Evolutionary conservation across 1,140 invertebrate species (phyloP).

Genomic region (Dreissena rostriformis): DNA sequence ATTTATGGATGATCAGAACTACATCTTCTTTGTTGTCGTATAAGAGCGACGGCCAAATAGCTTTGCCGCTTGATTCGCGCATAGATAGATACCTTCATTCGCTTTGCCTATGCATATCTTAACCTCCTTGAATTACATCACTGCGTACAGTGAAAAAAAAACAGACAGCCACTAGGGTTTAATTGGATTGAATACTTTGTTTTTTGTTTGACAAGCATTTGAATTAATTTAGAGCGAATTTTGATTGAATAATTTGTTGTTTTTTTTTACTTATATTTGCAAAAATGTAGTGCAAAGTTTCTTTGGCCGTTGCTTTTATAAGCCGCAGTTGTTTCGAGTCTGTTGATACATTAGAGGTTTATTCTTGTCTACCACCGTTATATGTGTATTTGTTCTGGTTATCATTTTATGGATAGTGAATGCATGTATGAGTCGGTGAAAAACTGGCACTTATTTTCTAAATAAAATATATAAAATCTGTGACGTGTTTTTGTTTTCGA

Average conservation of each 20-base stretch:
- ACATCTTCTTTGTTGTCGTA: no score
- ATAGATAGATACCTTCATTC: no score
- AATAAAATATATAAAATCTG: constrained; percentile 45
- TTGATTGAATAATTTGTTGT: background rate
- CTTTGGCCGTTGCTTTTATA: constrained; percentile 9
- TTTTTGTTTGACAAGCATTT: constrained; percentile 1
- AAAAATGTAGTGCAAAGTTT: background rate
- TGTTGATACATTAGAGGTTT: constrained; percentile 26
- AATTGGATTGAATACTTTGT: background rate
- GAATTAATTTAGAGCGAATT: no score
- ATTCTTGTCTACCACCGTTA: constrained; percentile 20
- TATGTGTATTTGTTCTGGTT: background rate
- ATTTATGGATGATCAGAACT: no score
- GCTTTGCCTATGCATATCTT: no score
- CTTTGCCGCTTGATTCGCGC: no score
- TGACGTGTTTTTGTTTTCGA: background rate
- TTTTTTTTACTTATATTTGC: background rate
- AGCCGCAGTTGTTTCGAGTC: constrained; percentile 21
- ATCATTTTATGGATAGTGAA: constrained; percentile 25
- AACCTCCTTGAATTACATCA: background rate
- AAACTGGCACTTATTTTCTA: constrained; percentile 46
- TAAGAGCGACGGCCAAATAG: no score
- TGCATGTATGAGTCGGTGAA: constrained; percentile 33
- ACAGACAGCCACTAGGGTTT: background rate
- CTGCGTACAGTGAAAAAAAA: constrained; percentile 13